Conservation (phyloP, 2,797 vertebrate species). For the Gallirallus australis region DNA sequence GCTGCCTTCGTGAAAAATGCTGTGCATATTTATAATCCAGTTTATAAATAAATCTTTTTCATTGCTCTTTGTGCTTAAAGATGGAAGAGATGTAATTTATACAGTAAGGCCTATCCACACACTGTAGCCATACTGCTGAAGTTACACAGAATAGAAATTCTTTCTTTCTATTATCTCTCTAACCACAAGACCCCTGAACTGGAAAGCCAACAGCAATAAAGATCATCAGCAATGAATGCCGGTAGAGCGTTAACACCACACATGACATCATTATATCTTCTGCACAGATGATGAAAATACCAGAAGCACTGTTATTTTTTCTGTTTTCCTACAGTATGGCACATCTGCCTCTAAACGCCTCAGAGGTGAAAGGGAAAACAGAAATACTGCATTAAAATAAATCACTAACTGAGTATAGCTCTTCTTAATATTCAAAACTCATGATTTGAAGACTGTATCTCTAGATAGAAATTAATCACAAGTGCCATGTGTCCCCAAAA, state of each 20-base stretch:
- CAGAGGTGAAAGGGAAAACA: background rate
- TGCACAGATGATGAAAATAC: background rate
- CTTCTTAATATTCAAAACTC: background rate
- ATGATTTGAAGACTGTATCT: background rate
- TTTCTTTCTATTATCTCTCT: background rate
- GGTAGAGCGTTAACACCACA: background rate
- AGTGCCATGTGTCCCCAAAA: background rate
- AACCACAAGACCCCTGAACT: background rate
- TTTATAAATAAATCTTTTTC: background rate
- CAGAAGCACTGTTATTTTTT: background rate
- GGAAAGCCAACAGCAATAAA: background rate
- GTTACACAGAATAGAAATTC: background rate
- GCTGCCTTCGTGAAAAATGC: background rate
- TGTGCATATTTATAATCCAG: background rate
- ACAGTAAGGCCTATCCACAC: background rate
- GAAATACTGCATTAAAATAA: background rate
- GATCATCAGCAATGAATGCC: background rate
- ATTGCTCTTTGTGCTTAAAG: background rate
- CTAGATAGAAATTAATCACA: background rate
- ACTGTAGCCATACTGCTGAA: background rate
- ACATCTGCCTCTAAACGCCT: background rate
- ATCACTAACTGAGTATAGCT: background rate
- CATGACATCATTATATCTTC: background rate
- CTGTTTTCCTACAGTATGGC: background rate
- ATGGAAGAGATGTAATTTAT: background rate